Evolutionary conservation across 2,113 vertebrate species (phyloP).

Genomic region (Patagioenas fasciata): DNA sequence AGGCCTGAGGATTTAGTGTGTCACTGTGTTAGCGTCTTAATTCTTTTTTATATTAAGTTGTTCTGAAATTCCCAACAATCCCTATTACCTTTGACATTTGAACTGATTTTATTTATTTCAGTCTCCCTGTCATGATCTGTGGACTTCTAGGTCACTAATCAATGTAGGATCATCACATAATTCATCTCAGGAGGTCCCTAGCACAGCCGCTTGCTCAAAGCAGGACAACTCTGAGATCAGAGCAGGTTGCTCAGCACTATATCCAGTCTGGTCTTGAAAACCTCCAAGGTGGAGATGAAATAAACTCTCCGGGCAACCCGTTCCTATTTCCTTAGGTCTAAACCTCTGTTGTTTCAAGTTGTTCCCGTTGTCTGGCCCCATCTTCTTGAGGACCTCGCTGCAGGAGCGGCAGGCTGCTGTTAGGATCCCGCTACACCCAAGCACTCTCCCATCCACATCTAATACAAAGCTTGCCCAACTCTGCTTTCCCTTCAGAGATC

Average conservation of each 20-base stretch:
- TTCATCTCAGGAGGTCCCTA: neutral
- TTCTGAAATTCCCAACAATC: neutral
- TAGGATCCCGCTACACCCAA: neutral
- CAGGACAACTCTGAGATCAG: neutral
- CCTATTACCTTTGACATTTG: neutral
- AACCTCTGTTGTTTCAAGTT: neutral
- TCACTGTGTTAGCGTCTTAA: neutral
- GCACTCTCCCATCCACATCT: neutral
- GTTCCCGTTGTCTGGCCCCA: neutral
- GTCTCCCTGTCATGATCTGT: neutral
- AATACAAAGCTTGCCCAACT: neutral
- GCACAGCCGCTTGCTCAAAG: neutral
- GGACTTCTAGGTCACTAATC: neutral
- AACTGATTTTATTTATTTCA: neutral
- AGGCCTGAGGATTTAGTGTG: neutral
- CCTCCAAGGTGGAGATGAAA: neutral
- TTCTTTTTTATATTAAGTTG: neutral
- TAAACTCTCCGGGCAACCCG: neutral
- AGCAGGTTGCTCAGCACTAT: neutral
- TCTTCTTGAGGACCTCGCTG: rapidly evolving
- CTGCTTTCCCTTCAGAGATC: neutral
- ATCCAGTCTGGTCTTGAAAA: neutral
- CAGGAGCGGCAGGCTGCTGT: neutral
- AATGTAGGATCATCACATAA: neutral
- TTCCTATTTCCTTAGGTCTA: neutral